Evolutionary conservation across 2,888 invertebrate genomes (phyloP).

Genomic region (Phyllotreta cruciferae): DNA sequence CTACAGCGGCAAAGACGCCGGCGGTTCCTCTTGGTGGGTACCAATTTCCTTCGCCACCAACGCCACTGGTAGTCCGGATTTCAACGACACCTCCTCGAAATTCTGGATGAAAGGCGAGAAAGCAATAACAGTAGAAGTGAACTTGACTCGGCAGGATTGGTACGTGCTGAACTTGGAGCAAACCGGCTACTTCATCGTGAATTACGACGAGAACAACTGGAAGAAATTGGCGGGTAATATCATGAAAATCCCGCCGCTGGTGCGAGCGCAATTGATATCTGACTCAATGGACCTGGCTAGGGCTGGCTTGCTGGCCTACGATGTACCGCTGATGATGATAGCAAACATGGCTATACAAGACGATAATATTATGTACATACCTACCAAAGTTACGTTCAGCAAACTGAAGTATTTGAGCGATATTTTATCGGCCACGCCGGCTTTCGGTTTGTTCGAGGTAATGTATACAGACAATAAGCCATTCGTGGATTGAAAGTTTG

Average conservation of each 20-base stretch:
- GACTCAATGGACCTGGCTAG: constrained; percentile 70
- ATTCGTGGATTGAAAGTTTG: too few relatives aligned
- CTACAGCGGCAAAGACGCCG: constrained; percentile 43
- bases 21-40: constrained; percentile 61
- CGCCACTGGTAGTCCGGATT: constrained; percentile 55
- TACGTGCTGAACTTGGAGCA: constrained; percentile 70
- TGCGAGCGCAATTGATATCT: constrained; percentile 73
- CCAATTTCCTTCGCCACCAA: constrained; percentile 62
- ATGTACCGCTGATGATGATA: constrained; percentile 64
- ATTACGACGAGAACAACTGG: constrained; percentile 72
- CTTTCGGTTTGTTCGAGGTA: constrained; percentile 68
- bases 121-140: constrained; percentile 49
- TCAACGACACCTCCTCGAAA: constrained; percentile 57
- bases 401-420: constrained; percentile 67
- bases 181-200: constrained; percentile 72
- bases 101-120: constrained; percentile 63
- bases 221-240: constrained; percentile 62
- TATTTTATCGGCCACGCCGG: constrained; percentile 66
- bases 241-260: constrained; percentile 65
- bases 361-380: constrained; percentile 60
- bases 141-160: constrained; percentile 61
- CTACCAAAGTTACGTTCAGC: constrained; percentile 67
- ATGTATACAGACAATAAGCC: constrained; percentile 27
- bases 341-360: constrained; percentile 60
- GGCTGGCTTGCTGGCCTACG: constrained; percentile 65